phyloP scores from a whole-genome alignment of 1,140 invertebrate species.

The Pogonomyrmex californicus region DNA sequence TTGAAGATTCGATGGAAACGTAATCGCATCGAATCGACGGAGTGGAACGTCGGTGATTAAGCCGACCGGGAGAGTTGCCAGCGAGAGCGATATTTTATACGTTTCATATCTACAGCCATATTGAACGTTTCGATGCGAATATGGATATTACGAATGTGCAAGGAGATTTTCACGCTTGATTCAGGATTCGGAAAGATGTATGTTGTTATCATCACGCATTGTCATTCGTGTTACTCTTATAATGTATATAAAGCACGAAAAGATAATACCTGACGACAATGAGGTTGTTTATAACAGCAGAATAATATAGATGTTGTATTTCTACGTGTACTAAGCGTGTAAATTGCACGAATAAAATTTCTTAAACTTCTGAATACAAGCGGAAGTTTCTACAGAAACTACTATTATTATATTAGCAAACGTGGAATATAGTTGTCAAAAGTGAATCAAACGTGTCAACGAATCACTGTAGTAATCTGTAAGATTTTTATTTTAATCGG shows the following conservation, averaged over 20 bases:
- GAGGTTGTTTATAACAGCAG: slow-evolving; percentile 13
- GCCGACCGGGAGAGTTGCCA: slow-evolving; percentile 39
- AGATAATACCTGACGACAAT: neutral
- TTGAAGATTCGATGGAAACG: slow-evolving; percentile 54
- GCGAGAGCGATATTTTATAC: slow-evolving; percentile 48
- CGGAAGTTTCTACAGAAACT: neutral
- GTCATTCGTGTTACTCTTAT: slow-evolving; percentile 19
- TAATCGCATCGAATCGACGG: slow-evolving; percentile 62
- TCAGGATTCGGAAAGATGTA: neutral
- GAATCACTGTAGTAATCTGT: neutral
- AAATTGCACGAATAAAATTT: slow-evolving; percentile 22
- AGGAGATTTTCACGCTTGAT: slow-evolving; percentile 38
- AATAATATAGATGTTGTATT: neutral
- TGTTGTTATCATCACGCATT: neutral
- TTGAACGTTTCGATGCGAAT: slow-evolving; percentile 48
- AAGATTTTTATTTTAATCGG: neutral
- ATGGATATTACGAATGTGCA: slow-evolving; percentile 41
- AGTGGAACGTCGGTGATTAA: slow-evolving; percentile 59
- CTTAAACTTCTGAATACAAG: neutral
- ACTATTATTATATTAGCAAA: neutral
- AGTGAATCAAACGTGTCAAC: slow-evolving; percentile 35
- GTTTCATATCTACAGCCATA: slow-evolving; percentile 37
- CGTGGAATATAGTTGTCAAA: neutral
- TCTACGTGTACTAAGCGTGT: neutral
- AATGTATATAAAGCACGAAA: neutral